Evolutionary conservation across 2,113 vertebrate genomes (phyloP), one percentile per base, ranked within the genome.

Genomic region (Numenius arquata): DNA sequence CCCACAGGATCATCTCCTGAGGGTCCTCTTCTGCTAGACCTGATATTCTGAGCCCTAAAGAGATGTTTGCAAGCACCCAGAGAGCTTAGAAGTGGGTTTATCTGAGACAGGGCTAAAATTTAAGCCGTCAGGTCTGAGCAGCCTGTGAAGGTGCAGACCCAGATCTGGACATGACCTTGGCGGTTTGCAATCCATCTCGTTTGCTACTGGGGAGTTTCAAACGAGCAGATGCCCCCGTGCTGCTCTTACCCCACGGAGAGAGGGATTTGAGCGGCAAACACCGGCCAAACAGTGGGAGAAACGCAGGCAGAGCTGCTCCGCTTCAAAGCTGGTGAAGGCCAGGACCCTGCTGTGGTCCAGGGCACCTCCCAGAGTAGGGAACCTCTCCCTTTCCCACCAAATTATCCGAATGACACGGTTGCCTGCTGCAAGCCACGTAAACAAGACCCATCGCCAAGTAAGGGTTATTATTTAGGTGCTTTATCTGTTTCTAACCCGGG

Each of bases 211-310:
- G 4, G 30, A 38, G 36, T 20, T 30, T 81, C 21, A 66, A 53
- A 43, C 0, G 1, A 25, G 47, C 71, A 17, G 70, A 34, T 30
- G 45, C 4, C 29, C 61, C 30, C 1, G 0, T 8, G 52, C 41
- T 71, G 30, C 41, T 78, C 43, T 63, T 6, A 36, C 6, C 45
- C 29, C 18, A 6, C 0, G 3, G n/a, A 79, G 25, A 48, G 52
- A 34, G 18, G 38, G 5, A 27, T 43, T 0, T 36, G 34, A 58
- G 61, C 38, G 36, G 53, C 22, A 34, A 25, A 11, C 23, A 40
- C 0, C 0, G 2, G 41, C 19, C n/a, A 34, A 6, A 32, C 0
- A 3, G 6, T 26, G 56, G 16, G 43, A 74, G 15, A 79, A 82
- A 75, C 0, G 3, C n/a, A 62, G 32, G 34, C 1, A 2, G 27